These are phyloP conservation scores for Clarias pachynema DNA, from an alignment of 2,797 vertebrate genomes.

Conservation along the genomic window DNA sequence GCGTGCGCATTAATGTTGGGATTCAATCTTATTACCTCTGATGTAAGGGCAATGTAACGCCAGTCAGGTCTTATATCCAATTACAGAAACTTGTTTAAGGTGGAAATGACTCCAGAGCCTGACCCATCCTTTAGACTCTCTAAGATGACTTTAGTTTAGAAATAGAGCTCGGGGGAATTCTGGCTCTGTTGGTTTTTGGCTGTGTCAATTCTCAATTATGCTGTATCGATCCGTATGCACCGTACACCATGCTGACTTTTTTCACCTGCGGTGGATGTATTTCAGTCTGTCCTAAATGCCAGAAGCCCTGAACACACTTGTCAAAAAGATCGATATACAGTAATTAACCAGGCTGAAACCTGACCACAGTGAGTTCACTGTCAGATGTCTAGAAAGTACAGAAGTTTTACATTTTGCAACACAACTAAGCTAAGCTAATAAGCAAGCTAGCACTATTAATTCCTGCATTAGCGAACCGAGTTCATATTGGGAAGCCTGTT, in stretches of 20 bases:
- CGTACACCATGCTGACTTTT: neutral
- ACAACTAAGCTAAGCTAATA: neutral
- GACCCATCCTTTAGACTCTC: neutral
- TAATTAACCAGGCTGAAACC: conserved; percentile 8
- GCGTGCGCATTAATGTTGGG: neutral
- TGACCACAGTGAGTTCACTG: conserved; percentile 28
- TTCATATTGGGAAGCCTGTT: neutral
- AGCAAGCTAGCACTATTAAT: neutral
- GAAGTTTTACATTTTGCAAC: neutral
- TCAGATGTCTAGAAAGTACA: neutral
- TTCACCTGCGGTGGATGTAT: neutral
- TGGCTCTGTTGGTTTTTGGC: conserved; percentile 9
- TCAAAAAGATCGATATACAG: conserved; percentile 16
- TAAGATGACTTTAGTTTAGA: conserved; percentile 18
- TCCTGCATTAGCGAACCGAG: neutral
- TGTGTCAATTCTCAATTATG: conserved; percentile 50
- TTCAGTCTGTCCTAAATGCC: conserved; percentile 7
- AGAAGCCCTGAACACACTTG: neutral
- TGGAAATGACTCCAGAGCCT: conserved; percentile 12
- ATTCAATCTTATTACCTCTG: conserved; percentile 32
- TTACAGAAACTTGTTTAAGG: conserved; percentile 33
- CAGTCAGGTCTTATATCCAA: conserved; percentile 8
- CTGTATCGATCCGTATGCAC: conserved; percentile 34
- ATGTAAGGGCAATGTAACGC: conserved; percentile 12
- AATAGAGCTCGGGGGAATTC: conserved; percentile 15